Evolutionary conservation across 2,888 invertebrate genomes (phyloP).

Genomic region (Eupithecia insigniata): DNA sequence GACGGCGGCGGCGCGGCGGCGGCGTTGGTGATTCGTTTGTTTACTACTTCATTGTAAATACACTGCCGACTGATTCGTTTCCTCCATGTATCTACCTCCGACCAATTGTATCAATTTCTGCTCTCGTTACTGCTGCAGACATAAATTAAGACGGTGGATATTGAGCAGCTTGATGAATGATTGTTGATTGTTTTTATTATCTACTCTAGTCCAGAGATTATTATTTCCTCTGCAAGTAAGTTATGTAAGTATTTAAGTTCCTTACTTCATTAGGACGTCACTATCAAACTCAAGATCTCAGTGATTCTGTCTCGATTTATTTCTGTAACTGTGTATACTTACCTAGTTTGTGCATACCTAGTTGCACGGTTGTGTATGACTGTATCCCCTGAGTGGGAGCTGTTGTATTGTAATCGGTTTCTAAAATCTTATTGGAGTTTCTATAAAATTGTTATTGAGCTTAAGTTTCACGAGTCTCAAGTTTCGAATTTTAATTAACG

Average conservation of each 20-base stretch:
- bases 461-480: conserved; percentile 29
- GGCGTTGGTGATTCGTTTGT: background rate
- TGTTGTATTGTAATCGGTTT: conserved; percentile 29
- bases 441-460: conserved; percentile 26
- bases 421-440: conserved; percentile 26
- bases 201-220: conserved; percentile 46
- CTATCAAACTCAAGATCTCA: background rate
- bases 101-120: conserved; percentile 50
- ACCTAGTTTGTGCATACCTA: too few species aligned
- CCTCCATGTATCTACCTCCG: conserved; percentile 47
- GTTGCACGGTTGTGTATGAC: too few species aligned
- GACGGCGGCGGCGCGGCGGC: background rate
- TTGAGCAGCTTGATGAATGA: conserved; percentile 31
- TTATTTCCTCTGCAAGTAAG: conserved; percentile 27
- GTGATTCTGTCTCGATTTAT: conserved; percentile 35
- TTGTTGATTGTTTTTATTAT: conserved; percentile 25
- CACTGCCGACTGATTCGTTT: conserved; percentile 40
- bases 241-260: background rate
- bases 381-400: background rate
- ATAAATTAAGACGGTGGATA: conserved; percentile 29
- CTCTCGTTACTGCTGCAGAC: conserved; percentile 29
- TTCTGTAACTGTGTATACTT: background rate
- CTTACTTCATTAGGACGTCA: background rate
- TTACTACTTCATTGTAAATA: conserved; percentile 18
- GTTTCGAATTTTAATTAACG: conserved; percentile 10